These are phyloP conservation scores for Ursus arctos DNA, from an alignment of 2,113 vertebrate genomes.

Conservation along the genomic window DNA sequence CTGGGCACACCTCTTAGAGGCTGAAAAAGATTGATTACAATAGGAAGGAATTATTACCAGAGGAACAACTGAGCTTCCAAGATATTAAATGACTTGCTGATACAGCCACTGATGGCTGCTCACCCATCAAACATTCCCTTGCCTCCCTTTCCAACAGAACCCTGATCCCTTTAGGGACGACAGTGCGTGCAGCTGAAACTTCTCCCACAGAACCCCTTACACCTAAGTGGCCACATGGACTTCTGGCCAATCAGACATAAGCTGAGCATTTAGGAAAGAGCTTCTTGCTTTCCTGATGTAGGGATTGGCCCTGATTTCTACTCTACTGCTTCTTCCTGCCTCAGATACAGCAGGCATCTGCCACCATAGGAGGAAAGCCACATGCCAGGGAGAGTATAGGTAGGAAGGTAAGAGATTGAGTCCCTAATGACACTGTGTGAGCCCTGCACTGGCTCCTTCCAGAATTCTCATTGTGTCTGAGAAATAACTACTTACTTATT, in stretches of 20 bases:
- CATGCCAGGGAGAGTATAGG: neutral
- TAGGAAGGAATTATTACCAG: neutral
- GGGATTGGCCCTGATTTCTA: too few species aligned
- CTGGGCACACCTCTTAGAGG: neutral
- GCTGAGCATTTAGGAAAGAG: neutral
- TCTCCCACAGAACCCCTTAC: neutral
- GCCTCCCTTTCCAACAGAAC: neutral
- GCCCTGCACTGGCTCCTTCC: neutral
- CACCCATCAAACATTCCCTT: neutral
- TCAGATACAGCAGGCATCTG: neutral
- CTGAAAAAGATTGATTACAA: neutral
- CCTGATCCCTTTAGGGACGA: neutral
- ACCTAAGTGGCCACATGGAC: neutral
- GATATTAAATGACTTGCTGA: neutral
- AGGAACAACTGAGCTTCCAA: neutral
- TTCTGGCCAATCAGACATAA: neutral
- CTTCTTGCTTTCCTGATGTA: neutral
- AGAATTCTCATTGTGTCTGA: neutral
- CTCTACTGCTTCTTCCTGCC: neutral
- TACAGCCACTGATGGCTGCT: neutral
- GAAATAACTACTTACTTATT: neutral
- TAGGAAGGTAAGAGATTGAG: neutral
- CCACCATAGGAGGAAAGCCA: neutral
- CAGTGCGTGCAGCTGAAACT: neutral
- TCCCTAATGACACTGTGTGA: fast-evolving